These are phyloP conservation scores for Platysternon megacephalum DNA, from an alignment of 2,113 vertebrate species.

Conservation along the genomic window DNA sequence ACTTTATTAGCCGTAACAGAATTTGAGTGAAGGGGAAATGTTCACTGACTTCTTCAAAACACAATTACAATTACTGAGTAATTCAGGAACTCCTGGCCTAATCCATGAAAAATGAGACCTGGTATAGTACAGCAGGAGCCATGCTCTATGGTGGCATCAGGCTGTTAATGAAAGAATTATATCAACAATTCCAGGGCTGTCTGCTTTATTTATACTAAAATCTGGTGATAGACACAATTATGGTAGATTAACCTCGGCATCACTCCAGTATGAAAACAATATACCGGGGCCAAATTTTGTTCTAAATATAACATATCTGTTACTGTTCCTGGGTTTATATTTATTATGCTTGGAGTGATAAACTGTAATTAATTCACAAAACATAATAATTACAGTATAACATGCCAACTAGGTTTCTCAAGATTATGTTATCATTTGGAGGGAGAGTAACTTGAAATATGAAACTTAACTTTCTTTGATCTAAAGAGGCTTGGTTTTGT, in stretches of 20 bases:
- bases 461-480: constrained; percentile 55
- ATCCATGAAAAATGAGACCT: background rate
- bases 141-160: constrained; percentile 16
- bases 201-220: constrained; percentile 43
- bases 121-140: background rate
- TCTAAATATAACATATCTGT: constrained; percentile 32
- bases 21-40: background rate
- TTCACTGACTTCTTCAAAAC: background rate
- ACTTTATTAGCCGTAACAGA: background rate
- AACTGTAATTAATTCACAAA: constrained; percentile 43
- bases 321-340: background rate
- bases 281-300: constrained; percentile 11
- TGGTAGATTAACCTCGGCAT: constrained; percentile 38
- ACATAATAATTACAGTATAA: constrained; percentile 40
- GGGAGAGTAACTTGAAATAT: background rate
- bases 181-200: constrained; percentile 37
- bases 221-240: constrained; percentile 29
- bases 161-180: constrained; percentile 29
- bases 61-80: background rate
- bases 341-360: constrained; percentile 56
- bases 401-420: background rate
- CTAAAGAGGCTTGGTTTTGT: background rate
- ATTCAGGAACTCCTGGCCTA: constrained; percentile 37
- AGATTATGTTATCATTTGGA: background rate
- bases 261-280: constrained; percentile 19